Evolutionary conservation across 2,797 vertebrate genomes (phyloP).

Genomic region (Sebastes melanostomus): DNA sequence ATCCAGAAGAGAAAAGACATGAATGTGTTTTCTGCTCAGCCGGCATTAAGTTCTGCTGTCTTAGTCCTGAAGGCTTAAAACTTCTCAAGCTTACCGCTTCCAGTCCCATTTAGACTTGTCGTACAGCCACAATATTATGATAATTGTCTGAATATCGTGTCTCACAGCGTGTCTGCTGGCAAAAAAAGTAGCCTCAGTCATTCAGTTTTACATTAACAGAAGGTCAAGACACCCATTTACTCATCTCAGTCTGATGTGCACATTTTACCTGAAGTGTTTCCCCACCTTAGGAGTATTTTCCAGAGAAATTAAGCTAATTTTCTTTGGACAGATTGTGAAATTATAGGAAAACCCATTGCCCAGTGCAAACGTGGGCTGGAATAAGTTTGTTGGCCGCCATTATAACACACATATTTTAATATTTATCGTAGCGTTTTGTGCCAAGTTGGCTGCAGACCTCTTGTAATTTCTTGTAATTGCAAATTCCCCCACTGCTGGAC

Average conservation of each 20-base stretch:
- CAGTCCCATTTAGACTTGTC: constrained; percentile 7
- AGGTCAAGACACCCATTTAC: constrained; percentile 20
- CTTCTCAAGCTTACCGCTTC: background rate
- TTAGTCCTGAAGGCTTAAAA: constrained; percentile 16
- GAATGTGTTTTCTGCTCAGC: constrained; percentile 9
- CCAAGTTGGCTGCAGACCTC: constrained; percentile 2
- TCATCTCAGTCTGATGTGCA: background rate
- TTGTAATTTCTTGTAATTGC: background rate
- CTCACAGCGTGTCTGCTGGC: constrained; percentile 37
- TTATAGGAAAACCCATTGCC: constrained; percentile 16
- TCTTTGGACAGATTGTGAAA: constrained; percentile 12
- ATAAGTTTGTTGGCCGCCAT: background rate
- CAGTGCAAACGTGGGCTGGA: constrained; percentile 5
- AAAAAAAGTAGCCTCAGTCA: constrained; percentile 14
- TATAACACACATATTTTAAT: constrained; percentile 27
- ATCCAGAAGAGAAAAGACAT: constrained; percentile 4
- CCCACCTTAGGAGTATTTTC: background rate
- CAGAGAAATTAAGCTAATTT: constrained; percentile 4
- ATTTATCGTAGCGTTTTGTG: background rate
- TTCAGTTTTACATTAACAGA: constrained; percentile 47
- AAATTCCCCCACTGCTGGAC: no score
- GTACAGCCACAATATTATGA: constrained; percentile 36
- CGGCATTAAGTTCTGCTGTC: constrained; percentile 22
- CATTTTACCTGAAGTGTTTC: constrained; percentile 20
- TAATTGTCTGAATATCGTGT: constrained; percentile 52